Evolutionary conservation across 2,797 vertebrate genomes (phyloP).

Genomic region (Chrysolophus pictus): DNA sequence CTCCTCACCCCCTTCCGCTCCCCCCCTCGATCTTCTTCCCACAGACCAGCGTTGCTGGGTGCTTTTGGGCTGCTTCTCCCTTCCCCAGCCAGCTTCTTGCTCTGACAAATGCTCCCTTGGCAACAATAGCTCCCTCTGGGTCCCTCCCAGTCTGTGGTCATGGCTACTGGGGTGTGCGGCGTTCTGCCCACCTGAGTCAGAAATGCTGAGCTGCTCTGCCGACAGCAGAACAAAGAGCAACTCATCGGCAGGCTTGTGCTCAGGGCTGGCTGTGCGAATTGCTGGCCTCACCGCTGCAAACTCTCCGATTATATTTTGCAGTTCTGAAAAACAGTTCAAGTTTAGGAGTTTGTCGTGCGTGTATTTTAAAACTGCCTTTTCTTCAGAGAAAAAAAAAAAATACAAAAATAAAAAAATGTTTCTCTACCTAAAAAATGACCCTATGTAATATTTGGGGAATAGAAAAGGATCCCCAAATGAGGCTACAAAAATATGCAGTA

Average conservation of each 20-base stretch:
- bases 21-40: neutral
- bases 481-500: neutral
- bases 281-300: fast-evolving
- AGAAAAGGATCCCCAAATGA: neutral
- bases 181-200: constrained; percentile 50
- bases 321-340: neutral
- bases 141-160: constrained; percentile 27
- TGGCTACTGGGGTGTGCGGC: neutral
- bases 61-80: constrained; percentile 2
- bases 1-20: neutral
- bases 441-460: neutral
- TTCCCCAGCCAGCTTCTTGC: neutral
- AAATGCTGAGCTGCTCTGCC: neutral
- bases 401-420: neutral
- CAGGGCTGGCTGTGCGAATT: fast-evolving
- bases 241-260: neutral
- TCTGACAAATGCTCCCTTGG: constrained; percentile 40
- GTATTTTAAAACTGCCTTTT: neutral
- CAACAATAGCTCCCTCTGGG: constrained; percentile 1
- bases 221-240: neutral
- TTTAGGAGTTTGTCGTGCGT: neutral
- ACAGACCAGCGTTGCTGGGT: neutral
- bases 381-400: neutral
- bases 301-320: neutral
- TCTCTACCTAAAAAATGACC: neutral